Evolutionary conservation across 2,797 vertebrate genomes (phyloP), one percentile per base, ranked within the genome.

Genomic region (Spinibarbus caldwelli): DNA sequence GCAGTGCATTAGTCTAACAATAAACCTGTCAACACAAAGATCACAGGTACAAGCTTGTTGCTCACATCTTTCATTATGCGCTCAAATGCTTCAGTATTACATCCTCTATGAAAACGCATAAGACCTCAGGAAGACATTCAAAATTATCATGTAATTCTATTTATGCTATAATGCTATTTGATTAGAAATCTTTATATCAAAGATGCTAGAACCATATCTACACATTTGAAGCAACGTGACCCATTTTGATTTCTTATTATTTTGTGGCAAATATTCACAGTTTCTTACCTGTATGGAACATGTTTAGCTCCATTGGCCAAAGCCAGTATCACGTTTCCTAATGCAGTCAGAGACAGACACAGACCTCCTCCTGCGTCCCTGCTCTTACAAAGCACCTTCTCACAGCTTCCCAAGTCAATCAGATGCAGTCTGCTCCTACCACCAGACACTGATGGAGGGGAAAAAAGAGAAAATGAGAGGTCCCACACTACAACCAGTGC

Each of bases 351-450:
- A 66, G 99, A 99, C 67, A 99, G 95, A 90, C 97, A 97, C 15
- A 96, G 92, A 83, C 97, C 95, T 10, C 96, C 96, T 17, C 97
- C 97, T 21, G 94, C 95, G 8, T 99, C 98, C 89, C 97, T 94
- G 86, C 94, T 97, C 93, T 97, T 97, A 93, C 97, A 95, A 72
- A 97, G 90, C 15, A 96, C 95, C 91, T 96, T 97, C 90, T 99
- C 98, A 90, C 98, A 99, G 94, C 98, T 98, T 59, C 98, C 98
- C 86, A 99, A 92, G 93, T 99, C 98, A 8, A 99, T 97, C 88
- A 99, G 98, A 92, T 99, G 98, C 89, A 99, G 95, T 88, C 98
- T 96, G 93, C 99, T 99, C 78, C 97, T 96, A 91, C 99, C 98
- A 31, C 98, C 98, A 6, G 98, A 99, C 98, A 99, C 98, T 99